Conservation (phyloP, 2,888 invertebrate genomes). For the Zeuzera pyrina region DNA sequence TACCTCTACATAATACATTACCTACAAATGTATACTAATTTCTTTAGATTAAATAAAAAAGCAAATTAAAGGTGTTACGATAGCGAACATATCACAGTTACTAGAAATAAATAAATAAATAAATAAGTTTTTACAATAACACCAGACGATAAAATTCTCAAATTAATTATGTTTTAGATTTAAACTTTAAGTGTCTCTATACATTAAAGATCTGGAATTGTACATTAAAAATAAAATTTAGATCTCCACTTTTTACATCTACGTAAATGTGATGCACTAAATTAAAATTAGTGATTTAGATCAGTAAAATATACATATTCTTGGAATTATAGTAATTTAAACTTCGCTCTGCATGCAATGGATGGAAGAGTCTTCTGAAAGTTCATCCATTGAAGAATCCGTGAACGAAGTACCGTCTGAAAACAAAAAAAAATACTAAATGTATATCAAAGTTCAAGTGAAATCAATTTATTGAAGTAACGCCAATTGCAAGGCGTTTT, state of each 20-base stretch:
- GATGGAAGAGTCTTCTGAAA: slow-evolving; percentile 90
- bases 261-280: no score
- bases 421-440: slow-evolving; percentile 14
- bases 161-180: slow-evolving; percentile 17
- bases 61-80: not conserved
- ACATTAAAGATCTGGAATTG: no score
- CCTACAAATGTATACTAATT: no score
- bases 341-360: slow-evolving; percentile 90
- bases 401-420: slow-evolving; percentile 68
- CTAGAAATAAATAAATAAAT: slow-evolving; percentile 54
- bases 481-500: no score
- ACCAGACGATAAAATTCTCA: slow-evolving; percentile 19
- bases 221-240: no score
- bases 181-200: slow-evolving; percentile 12
- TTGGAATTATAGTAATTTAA: no score
- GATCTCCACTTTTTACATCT: no score
- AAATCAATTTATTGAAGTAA: no score
- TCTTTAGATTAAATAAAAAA: not conserved
- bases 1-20: no score
- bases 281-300: no score
- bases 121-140: slow-evolving; percentile 48
- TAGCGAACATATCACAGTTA: slow-evolving; percentile 51
- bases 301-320: no score
- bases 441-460: not conserved
- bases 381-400: slow-evolving; percentile 89